Conservation (phyloP, 2,888 invertebrate species). For the Vannuccia rotundouncinata region DNA sequence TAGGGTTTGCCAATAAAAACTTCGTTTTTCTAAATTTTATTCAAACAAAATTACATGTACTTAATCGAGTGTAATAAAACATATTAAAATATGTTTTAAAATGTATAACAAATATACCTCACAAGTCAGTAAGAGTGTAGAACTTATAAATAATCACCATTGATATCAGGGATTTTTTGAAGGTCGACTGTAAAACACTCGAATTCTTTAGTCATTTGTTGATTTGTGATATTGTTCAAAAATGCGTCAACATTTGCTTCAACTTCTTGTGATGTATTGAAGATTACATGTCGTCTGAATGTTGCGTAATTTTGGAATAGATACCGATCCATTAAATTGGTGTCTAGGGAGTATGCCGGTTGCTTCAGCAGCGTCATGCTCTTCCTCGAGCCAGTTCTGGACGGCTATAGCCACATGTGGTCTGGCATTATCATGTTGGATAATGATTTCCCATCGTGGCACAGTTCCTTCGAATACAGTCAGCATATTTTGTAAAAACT, state of each 20-base stretch:
- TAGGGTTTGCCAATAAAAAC: background rate
- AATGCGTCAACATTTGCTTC: slow-evolving; percentile 27
- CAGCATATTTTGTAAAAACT: slow-evolving; percentile 13
- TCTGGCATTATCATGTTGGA: slow-evolving; percentile 21
- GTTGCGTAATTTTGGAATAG: slow-evolving; percentile 16
- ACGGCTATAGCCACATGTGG: background rate
- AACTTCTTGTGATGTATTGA: slow-evolving; percentile 12
- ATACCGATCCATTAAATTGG: background rate
- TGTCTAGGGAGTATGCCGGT: background rate
- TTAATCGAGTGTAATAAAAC: slow-evolving; percentile 14
- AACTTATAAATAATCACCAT: slow-evolving; percentile 25
- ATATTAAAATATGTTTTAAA: slow-evolving; percentile 1
- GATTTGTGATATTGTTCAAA: background rate
- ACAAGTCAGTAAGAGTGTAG: slow-evolving; percentile 1
- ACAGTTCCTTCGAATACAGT: background rate
- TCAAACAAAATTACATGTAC: slow-evolving; percentile 9
- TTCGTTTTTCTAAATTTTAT: slow-evolving; percentile 1
- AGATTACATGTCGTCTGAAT: slow-evolving; percentile 13
- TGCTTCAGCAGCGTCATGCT: background rate
- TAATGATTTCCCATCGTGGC: background rate
- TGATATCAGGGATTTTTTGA: slow-evolving; percentile 7
- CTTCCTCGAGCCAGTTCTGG: background rate
- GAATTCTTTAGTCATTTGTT: slow-evolving; percentile 16
- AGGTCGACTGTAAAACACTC: background rate
- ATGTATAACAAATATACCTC: slow-evolving; percentile 23